Evolutionary conservation across 2,888 invertebrate species (phyloP), one percentile per base, ranked within the genome.

Genomic region (Troides helena): DNA sequence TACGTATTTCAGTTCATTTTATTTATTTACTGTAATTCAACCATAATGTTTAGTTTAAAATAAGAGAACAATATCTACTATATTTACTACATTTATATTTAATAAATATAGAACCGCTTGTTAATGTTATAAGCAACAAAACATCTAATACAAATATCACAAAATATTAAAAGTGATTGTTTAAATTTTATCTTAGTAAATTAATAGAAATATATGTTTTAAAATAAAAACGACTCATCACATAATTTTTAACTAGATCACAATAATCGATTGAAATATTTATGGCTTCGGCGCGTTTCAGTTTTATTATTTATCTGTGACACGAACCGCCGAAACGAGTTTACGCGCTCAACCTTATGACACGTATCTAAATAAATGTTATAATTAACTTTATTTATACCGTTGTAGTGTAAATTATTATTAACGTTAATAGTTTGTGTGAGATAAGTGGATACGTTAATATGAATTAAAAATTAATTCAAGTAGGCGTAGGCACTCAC

Each of bases 401-500:
- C 14, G 5, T 4, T 18, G 50, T 50, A 50, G 50, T 50, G 5
- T 14, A 50, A 50, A 14, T 50, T 18, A 50, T 14, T 50, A 50
- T 14, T 18, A 5, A 14, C 17, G 50, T 12, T 17, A 4, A 14
- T 18, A 12, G 12, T 50, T 50, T 50, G 50, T 50, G 18, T 50
- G 17, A 14, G 50, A 50, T 50, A 50, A 18, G 18, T 17, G 50
- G 1, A 17, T 4, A 18, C 17, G 50, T 50, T 50, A 17, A 50
- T 14, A 50, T 50, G 14, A 50, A 5, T 14, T 14, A 17, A 23
- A 50, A 36, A 68, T 59, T 25, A 62, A 53, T 60, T 69, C 65
- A 25, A 21, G 30, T 64, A 60, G 60, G 1, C 39, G 8, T 56
- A 53, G 46, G 39, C 36, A 62, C 53, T 36, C 39, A 67, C 70